phyloP scores from a whole-genome alignment of 2,113 vertebrate genomes.

The Rhegmatorhina hoffmannsi region DNA sequence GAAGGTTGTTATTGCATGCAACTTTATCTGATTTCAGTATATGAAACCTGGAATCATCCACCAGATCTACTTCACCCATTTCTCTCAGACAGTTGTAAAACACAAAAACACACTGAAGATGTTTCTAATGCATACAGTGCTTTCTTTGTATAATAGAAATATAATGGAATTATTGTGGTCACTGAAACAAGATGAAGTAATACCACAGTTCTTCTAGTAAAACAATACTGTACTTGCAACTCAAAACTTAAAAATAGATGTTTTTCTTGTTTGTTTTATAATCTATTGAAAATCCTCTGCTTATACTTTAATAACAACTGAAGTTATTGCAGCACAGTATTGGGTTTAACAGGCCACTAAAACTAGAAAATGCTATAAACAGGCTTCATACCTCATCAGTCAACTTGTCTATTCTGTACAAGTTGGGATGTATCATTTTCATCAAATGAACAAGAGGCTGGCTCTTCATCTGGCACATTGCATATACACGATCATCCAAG shows the following conservation, averaged over 20 bases:
- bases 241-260: background rate
- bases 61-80: background rate
- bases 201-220: background rate
- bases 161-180: background rate
- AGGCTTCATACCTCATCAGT: conserved; percentile 82
- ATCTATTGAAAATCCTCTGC: background rate
- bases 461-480: conserved; percentile 97
- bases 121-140: background rate
- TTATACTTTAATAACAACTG: background rate
- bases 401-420: conserved; percentile 93
- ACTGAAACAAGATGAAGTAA: background rate
- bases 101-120: background rate
- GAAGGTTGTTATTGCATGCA: background rate
- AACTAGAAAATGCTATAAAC: background rate
- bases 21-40: background rate
- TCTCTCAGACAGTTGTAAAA: background rate
- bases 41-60: background rate
- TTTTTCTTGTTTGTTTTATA: background rate
- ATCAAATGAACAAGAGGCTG: conserved; percentile 92
- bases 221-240: background rate
- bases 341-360: background rate
- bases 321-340: background rate
- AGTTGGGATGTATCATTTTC: conserved; percentile 90
- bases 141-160: background rate
- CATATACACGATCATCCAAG: conserved; percentile 92